phyloP scores from a whole-genome alignment of 2,113 vertebrate species.

The Petrocephalus microphthalmus region DNA sequence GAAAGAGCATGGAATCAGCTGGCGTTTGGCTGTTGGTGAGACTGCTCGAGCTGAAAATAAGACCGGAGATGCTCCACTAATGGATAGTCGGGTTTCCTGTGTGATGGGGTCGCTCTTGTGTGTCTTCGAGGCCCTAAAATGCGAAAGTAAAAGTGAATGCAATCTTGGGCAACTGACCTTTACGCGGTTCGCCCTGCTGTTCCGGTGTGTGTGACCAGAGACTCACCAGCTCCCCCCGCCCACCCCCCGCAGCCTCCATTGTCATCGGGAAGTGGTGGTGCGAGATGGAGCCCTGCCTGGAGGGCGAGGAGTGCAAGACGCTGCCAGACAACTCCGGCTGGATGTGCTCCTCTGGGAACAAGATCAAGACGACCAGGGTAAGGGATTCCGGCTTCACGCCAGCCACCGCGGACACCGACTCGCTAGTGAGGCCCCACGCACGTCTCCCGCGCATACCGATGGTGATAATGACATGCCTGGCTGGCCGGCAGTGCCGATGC shows the following conservation, averaged over 20 bases:
- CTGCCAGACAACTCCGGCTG: constrained; percentile 95
- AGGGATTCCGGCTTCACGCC: constrained; percentile 43
- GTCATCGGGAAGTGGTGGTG: constrained; percentile 99
- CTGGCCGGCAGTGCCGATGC: no score
- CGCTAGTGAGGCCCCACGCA: background rate
- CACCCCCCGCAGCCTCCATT: constrained; percentile 74
- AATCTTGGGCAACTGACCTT: background rate
- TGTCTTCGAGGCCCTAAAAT: background rate
- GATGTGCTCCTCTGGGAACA: constrained; percentile 97
- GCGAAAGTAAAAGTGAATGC: background rate
- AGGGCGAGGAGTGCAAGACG: constrained; percentile 95
- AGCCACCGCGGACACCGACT: background rate
- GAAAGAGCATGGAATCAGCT: background rate
- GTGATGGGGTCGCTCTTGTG: no score
- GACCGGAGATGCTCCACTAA: background rate
- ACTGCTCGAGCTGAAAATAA: background rate
- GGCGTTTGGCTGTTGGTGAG: background rate
- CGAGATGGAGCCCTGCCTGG: constrained; percentile 96
- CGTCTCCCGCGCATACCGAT: background rate
- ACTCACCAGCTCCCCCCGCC: background rate
- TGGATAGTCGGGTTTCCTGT: no score
- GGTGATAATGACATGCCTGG: background rate
- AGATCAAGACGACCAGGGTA: constrained; percentile 97
- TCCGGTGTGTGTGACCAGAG: background rate
- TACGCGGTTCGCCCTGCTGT: background rate